These are phyloP conservation scores for Dipodomys merriami DNA, from an alignment of 2,113 vertebrate genomes.

Conservation along the genomic window DNA sequence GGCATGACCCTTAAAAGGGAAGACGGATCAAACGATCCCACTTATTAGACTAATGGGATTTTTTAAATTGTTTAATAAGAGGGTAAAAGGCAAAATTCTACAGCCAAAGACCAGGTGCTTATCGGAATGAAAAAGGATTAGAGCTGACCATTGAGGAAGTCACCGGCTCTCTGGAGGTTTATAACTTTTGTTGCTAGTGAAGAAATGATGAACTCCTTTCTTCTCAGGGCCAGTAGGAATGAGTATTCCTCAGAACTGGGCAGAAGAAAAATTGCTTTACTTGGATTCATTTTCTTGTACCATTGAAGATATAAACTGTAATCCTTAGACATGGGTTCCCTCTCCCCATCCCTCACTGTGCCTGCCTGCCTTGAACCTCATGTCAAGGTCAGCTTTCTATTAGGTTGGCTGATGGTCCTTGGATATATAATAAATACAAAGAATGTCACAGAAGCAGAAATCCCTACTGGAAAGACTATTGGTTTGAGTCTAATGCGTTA, in stretches of 20 bases:
- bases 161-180: not conserved
- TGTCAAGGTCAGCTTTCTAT: not conserved
- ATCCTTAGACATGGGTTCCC: not conserved
- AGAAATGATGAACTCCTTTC: constrained; percentile 4
- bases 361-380: not conserved
- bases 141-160: not conserved
- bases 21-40: not conserved
- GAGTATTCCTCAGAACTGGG: not conserved
- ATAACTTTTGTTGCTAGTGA: not conserved
- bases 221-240: not conserved
- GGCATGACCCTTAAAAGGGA: not conserved
- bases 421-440: not conserved
- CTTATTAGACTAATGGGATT: not conserved
- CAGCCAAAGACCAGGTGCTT: not conserved
- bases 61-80: constrained; percentile 29
- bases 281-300: not conserved
- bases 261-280: not conserved
- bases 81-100: not conserved
- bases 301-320: not conserved
- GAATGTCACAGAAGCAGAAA: not conserved
- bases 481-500: not conserved
- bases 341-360: not conserved
- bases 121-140: constrained; percentile 9
- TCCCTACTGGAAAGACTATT: not conserved
- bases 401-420: not conserved